phyloP scores from a whole-genome alignment of 2,113 vertebrate species.

The Corydoras sp. region DNA sequence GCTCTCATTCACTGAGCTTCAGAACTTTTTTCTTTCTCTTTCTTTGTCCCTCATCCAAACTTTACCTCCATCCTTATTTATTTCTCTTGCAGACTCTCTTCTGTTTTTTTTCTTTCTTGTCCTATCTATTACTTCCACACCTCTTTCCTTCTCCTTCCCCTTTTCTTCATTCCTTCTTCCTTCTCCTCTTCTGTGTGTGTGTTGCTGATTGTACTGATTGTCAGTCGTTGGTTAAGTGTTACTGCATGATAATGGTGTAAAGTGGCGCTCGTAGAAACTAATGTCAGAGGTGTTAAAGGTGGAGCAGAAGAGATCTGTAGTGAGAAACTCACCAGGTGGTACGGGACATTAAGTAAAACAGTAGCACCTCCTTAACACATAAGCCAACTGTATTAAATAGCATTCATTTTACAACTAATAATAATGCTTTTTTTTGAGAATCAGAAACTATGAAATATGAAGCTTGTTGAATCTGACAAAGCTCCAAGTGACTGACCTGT shows the following conservation, averaged over 20 bases:
- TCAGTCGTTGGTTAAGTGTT: slow-evolving; percentile 25
- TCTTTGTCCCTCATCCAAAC: slow-evolving; percentile 12
- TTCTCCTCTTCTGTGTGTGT: slow-evolving; percentile 25
- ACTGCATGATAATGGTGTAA: slow-evolving; percentile 38
- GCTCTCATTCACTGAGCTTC: slow-evolving; percentile 42
- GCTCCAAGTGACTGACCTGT: too few relatives aligned
- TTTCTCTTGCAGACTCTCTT: too few relatives aligned
- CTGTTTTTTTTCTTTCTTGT: slow-evolving; percentile 19
- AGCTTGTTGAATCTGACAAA: too few relatives aligned
- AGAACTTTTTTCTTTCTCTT: slow-evolving; percentile 39
- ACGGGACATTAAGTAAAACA: not conserved
- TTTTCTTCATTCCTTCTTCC: slow-evolving; percentile 9
- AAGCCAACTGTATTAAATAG: not conserved
- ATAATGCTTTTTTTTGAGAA: too few relatives aligned
- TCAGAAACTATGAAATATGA: not conserved
- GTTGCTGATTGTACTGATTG: slow-evolving; percentile 1
- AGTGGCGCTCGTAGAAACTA: slow-evolving; percentile 47
- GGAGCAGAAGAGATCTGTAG: slow-evolving; percentile 38
- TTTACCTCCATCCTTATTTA: slow-evolving; percentile 20
- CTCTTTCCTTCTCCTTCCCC: slow-evolving; percentile 1
- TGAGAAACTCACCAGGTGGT: slow-evolving; percentile 15
- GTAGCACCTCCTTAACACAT: slow-evolving; percentile 3
- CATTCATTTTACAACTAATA: not conserved
- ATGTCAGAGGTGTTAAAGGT: slow-evolving; percentile 36
- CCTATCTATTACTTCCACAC: slow-evolving; percentile 21